Base-by-base conservation (phyloP, 1,140 invertebrate genomes). In the Drosophila ohnishii region DNA sequence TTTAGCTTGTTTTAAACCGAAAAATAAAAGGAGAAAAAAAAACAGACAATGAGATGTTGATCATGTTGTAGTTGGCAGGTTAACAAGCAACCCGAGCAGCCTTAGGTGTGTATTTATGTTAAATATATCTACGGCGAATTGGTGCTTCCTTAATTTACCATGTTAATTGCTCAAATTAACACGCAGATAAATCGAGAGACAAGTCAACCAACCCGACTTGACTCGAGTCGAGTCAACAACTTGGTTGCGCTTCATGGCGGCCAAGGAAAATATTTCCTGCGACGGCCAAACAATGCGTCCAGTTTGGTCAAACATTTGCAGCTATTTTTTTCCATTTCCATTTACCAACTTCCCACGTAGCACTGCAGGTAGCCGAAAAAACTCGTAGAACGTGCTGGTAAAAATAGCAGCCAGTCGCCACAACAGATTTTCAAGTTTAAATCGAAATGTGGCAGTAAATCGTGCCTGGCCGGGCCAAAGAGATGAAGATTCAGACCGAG, bases 401-500 rank as follows among this genome's bases (percentile, higher is more conserved):
- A 74, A 44, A 72, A 74, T 37, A 66, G 44, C 53, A 39, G 28
- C 25, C 19, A 62, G 47, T 19, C 56, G 67, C 48, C 57, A 48
- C 48, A 74, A 66, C 62, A 69, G 67, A 50, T 84, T 84, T 84
- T 84, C 81, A 85, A 84, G 81, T 84, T 85, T 84, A 85, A 84
- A 77, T 53, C 76, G 55, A 79, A 79, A 74, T 79, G 77, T 67
- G 76, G 69, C 70, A 16, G 61, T 62, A 69, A 85, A 73, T 85
- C 80, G 80, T 85, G 80, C 81, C 32, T 35, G 40, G 50, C 35
- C 28, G 30, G 37, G 37, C 37, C 19, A 45, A 19, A 5, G 25
- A 61, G 39, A 61, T 69, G 42, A 53, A 71, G 65, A 51, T 59
- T 35, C 69, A 44, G 37, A 25, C 40, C 44, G 34, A 37, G 42